These are phyloP conservation scores for Pachydiplax longipennis DNA, from an alignment of 2,888 invertebrate species.

Conservation along the genomic window DNA sequence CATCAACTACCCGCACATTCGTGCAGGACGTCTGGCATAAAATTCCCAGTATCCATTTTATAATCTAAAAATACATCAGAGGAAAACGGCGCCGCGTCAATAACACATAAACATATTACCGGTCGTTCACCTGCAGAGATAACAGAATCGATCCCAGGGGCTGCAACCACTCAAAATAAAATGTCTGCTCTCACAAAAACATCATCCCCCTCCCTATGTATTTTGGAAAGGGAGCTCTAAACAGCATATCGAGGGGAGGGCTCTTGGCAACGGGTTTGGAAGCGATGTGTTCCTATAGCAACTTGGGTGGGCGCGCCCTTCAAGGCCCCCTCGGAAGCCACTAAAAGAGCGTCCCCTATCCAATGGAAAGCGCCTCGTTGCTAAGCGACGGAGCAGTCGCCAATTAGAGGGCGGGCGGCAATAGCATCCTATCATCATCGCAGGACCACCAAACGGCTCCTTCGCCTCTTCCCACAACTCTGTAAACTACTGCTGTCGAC, in stretches of 20 bases:
- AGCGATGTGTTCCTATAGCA: constrained; percentile 37
- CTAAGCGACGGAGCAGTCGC: constrained; percentile 44
- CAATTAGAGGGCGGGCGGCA: constrained; percentile 34
- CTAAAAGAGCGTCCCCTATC: neutral
- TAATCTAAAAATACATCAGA: too few species aligned
- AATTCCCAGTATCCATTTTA: too few species aligned
- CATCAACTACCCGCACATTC: too few species aligned
- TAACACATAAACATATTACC: neutral
- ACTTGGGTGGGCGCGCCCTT: neutral
- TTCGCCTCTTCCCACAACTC: neutral
- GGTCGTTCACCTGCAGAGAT: neutral
- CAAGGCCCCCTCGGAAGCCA: neutral
- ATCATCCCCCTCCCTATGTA: neutral
- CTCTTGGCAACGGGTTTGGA: constrained; percentile 9
- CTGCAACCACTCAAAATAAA: constrained; percentile 5
- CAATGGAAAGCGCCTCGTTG: constrained; percentile 14
- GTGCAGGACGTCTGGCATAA: too few species aligned
- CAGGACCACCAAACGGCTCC: constrained; percentile 43
- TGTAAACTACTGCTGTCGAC: neutral
- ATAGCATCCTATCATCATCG: constrained; percentile 38
- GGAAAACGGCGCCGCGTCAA: too few species aligned
- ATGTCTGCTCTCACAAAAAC: constrained; percentile 16
- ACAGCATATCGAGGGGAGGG: neutral
- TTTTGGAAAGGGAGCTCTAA: neutral
- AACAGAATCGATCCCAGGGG: constrained; percentile 26